Percentiles rank a stretch among this genome's conserved stretches.
These are phyloP conservation scores for Phocoena sinus DNA, from an alignment of 2,113 vertebrate species.

Conservation along the genomic window DNA sequence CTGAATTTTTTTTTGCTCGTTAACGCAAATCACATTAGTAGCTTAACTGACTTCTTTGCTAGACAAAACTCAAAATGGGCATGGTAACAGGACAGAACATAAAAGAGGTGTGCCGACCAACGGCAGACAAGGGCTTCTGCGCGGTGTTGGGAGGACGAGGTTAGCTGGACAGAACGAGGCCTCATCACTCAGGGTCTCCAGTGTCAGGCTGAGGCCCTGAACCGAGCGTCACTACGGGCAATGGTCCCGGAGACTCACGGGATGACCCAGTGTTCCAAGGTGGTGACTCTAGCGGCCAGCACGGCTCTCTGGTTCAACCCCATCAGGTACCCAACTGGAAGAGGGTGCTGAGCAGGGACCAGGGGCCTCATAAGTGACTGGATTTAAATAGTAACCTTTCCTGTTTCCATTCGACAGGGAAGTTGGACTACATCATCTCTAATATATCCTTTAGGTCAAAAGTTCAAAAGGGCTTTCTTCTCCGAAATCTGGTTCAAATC, in stretches of 20 bases:
- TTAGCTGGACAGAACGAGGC: neutral
- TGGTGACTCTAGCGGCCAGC: neutral
- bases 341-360: neutral
- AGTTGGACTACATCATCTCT: neutral
- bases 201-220: neutral
- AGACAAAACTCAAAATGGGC: neutral
- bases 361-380: rapidly evolving
- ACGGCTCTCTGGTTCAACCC: rapidly evolving
- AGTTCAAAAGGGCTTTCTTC: neutral
- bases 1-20: neutral
- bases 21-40: neutral
- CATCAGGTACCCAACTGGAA: rapidly evolving
- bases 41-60: neutral
- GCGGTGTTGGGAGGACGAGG: rapidly evolving
- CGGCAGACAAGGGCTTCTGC: neutral
- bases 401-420: neutral
- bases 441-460: neutral
- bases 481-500: neutral
- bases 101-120: neutral
- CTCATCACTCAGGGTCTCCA: neutral
- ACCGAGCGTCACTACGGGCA: neutral
- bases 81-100: neutral
- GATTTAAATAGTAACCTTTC: neutral
- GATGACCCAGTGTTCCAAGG: neutral
- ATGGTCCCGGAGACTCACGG: neutral